Evolutionary conservation across 2,888 invertebrate genomes (phyloP).

Genomic region (Cephalotes varians): DNA sequence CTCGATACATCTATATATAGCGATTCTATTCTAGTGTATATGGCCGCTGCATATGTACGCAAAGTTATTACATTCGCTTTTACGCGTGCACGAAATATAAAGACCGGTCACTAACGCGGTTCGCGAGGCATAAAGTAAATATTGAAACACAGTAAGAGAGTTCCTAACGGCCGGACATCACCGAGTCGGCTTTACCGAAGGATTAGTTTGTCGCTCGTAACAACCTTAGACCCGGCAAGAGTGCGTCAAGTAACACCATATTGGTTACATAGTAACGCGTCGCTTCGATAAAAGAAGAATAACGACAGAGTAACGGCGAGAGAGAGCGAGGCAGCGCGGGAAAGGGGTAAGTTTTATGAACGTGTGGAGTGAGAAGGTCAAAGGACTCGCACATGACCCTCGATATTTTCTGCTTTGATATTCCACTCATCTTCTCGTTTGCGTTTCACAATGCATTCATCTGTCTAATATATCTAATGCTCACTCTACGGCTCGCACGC

Average conservation of each 20-base stretch:
- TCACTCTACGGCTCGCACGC: slow-evolving; percentile 45
- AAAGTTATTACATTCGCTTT: slow-evolving; percentile 66
- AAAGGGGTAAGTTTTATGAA: slow-evolving; percentile 30
- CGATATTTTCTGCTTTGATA: not conserved
- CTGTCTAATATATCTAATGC: slow-evolving; percentile 72
- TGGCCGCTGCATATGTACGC: not conserved
- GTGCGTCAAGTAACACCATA: slow-evolving; percentile 56
- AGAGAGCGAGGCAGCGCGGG: slow-evolving; percentile 1
- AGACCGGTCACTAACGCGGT: slow-evolving; percentile 63
- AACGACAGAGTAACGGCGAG: not conserved
- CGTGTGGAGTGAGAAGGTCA: slow-evolving; percentile 13
- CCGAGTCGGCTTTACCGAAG: slow-evolving; percentile 49
- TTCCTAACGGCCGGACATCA: slow-evolving; percentile 58
- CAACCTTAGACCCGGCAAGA: slow-evolving; percentile 39
- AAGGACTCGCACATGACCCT: slow-evolving; percentile 22
- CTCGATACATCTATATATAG: not conserved
- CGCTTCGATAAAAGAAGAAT: slow-evolving; percentile 12
- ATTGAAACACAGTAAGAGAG: slow-evolving; percentile 71
- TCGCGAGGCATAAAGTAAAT: slow-evolving; percentile 65
- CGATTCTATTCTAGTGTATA: slow-evolving; percentile 1
- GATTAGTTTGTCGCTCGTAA: slow-evolving; percentile 61
- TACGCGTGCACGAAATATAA: slow-evolving; percentile 67
- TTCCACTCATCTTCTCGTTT: slow-evolving; percentile 22
- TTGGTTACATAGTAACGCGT: slow-evolving; percentile 42
- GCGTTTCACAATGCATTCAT: slow-evolving; percentile 50